These are phyloP conservation scores for Strix aluco DNA, from an alignment of 2,113 vertebrate genomes.

Conservation along the genomic window DNA sequence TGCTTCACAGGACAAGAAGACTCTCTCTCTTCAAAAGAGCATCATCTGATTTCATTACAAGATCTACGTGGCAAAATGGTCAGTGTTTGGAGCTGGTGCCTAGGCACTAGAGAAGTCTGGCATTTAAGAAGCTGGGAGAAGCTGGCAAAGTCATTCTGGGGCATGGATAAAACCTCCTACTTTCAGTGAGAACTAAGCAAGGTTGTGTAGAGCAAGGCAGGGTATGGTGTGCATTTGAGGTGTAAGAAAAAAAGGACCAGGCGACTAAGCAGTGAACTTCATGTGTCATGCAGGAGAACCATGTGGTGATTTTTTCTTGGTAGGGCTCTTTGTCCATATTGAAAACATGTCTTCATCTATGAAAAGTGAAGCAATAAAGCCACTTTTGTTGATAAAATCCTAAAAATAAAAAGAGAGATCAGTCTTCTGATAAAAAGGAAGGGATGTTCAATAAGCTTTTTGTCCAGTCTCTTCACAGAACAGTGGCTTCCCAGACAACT, in stretches of 20 bases:
- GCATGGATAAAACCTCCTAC: background rate
- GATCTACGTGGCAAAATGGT: fast-evolving
- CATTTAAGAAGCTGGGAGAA: background rate
- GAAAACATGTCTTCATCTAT: background rate
- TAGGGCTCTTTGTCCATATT: background rate
- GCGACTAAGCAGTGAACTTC: background rate
- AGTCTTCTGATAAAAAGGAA: background rate
- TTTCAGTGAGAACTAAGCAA: background rate
- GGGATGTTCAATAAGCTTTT: constrained; percentile 24
- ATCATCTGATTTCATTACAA: background rate
- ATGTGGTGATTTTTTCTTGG: background rate
- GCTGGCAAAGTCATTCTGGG: background rate
- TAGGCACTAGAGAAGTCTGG: background rate
- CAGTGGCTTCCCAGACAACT: background rate
- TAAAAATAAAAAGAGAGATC: constrained; percentile 39
- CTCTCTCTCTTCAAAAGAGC: background rate
- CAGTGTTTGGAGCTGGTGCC: background rate
- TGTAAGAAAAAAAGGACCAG: background rate
- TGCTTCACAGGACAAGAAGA: background rate
- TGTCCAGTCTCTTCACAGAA: constrained; percentile 7
- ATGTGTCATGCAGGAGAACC: background rate
- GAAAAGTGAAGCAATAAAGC: constrained; percentile 9
- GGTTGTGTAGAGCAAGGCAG: background rate
- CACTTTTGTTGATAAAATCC: background rate
- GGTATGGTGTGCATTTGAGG: background rate